Evolutionary conservation across 2,113 vertebrate genomes (phyloP).

Genomic region (Rhinopomastus cyanomelas): DNA sequence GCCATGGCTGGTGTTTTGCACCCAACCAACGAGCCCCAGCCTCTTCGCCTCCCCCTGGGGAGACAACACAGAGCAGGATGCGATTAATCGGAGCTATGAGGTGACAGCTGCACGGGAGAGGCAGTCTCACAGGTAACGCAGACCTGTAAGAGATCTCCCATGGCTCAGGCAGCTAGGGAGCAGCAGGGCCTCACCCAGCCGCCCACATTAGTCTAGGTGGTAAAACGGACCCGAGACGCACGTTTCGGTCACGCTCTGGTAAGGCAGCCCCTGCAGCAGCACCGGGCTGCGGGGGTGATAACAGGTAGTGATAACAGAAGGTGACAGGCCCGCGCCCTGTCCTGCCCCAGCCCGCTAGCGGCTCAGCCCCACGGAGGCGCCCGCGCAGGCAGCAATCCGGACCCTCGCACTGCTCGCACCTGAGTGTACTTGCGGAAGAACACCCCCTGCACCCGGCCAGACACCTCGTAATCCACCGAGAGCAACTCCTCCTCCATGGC

Average conservation of each 20-base stretch:
- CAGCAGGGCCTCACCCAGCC: background rate
- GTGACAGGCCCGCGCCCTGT: no score
- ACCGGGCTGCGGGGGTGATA: no score
- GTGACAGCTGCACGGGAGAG: background rate
- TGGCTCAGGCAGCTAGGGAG: background rate
- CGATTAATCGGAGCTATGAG: background rate
- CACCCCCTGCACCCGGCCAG: constrained; percentile 91
- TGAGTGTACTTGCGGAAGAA: constrained; percentile 96
- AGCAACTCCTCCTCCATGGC: constrained; percentile 83
- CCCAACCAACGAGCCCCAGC: constrained; percentile 92
- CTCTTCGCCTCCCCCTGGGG: constrained; percentile 84
- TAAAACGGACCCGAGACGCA: background rate
- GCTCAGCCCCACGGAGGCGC: background rate
- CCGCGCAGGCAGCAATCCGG: no score
- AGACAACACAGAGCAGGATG: background rate
- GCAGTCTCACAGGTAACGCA: background rate
- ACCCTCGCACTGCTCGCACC: no score
- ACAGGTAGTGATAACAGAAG: no score
- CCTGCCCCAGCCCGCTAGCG: no score
- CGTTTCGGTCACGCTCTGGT: background rate
- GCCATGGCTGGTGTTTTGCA: constrained; percentile 85
- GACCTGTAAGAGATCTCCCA: background rate
- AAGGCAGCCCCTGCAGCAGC: no score
- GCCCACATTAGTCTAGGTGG: fast-evolving
- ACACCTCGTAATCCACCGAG: constrained; percentile 91